Percentiles rank a stretch among this genome's conserved stretches.
Evolutionary conservation across 2,797 vertebrate species (phyloP).

Genomic region (Smutsia temminckii): DNA sequence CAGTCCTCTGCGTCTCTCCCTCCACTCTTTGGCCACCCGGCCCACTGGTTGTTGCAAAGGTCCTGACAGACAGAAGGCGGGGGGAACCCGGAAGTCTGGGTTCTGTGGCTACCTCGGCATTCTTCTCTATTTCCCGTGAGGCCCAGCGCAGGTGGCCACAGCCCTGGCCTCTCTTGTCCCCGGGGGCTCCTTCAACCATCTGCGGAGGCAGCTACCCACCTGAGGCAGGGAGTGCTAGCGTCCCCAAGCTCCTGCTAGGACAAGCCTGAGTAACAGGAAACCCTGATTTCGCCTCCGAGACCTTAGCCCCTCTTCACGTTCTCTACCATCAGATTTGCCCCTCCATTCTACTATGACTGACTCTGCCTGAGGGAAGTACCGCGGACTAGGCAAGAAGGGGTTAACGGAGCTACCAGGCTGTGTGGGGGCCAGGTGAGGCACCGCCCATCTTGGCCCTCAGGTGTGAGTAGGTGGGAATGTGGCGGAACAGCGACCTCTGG

Average conservation of each 20-base stretch:
- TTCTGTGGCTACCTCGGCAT: not conserved
- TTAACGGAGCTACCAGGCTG: slow-evolving; percentile 42
- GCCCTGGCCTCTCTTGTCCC: not conserved
- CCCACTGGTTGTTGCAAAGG: not conserved
- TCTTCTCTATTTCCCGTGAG: not conserved
- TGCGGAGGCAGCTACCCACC: not conserved
- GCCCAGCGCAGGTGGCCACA: not conserved
- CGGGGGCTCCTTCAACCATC: not conserved
- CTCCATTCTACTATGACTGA: not conserved
- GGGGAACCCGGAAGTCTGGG: slow-evolving; percentile 52
- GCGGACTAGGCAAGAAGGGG: slow-evolving; percentile 37
- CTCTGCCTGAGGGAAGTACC: not conserved
- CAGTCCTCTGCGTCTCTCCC: not conserved
- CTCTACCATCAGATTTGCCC: not conserved
- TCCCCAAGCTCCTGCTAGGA: not conserved
- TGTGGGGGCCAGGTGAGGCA: slow-evolving; percentile 60
- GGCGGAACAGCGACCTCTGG: not conserved
- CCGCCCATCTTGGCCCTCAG: slow-evolving; percentile 61
- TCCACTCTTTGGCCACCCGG: not conserved
- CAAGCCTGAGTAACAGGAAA: not conserved
- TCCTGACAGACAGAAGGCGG: not conserved
- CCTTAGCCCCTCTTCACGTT: not conserved
- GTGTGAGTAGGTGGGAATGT: not conserved
- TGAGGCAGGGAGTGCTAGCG: not conserved
- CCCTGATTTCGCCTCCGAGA: not conserved